Evolutionary conservation across 2,113 vertebrate genomes (phyloP), one percentile per base, ranked within the genome.

Genomic region (Dicrurus megarhynchus): DNA sequence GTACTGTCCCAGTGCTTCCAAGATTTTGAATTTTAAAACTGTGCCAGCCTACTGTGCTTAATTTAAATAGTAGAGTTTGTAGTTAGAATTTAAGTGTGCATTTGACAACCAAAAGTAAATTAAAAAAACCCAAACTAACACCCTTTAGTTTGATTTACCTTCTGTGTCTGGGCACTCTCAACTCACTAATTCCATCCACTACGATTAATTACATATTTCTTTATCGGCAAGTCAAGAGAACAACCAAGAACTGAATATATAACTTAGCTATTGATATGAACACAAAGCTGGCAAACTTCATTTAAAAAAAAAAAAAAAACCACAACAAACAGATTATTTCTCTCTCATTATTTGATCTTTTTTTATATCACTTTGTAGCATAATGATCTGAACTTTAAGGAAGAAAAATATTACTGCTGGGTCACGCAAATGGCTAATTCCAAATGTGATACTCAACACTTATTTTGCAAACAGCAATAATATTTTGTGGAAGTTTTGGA

Each of bases 11-110:
- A 59, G 7, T 6, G 73, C 7, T 75, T 70, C 63, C 41, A 90
- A 61, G 16, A 78, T 21, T 89, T 49, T 78, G 49, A 21, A 87
- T 41, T 61, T 87, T 35, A 81, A 82, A 96, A 30, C 26, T 81
- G 12, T 82, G 44, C 26, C 33, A 95, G 68, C 20, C 6, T 61
- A 22, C 17, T 64, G 8, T 73, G 69, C 24, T 92, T 94, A 24
- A 84, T 78, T 92, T 87, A 89, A 61, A 77, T 27, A 89, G 26
- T 2, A 79, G 24, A 95, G 82, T 37, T 8, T 26, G 35, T 1
- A 91, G 44, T 23, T 59, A 39, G 49, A 76, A 68, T 27, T 33
- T 56, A 57, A 57, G 4, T 7, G 33, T 14, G 7, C 13, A 76
- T 60, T 64, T 77, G 18, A 70, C 10, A 70, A 57, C 26, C 9